These are phyloP conservation scores for Scleropages formosus DNA, from an alignment of 2,797 vertebrate genomes.

Conservation along the genomic window DNA sequence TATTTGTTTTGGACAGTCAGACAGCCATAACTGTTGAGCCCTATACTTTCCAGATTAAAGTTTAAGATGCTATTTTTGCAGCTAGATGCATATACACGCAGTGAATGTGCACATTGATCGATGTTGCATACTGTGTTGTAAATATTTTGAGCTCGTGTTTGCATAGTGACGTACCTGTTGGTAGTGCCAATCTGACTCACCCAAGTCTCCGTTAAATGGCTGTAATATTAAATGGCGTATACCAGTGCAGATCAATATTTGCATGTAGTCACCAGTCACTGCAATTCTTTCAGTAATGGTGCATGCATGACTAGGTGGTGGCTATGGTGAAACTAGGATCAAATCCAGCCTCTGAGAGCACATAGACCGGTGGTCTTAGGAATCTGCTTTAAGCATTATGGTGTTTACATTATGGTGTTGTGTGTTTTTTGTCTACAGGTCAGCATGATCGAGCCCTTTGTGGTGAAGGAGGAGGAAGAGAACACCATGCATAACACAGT, in stretches of 20 bases:
- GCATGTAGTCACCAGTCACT: neutral
- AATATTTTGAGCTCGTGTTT: too few species aligned
- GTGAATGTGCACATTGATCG: too few species aligned
- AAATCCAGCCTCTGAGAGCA: neutral
- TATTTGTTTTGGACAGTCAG: too few species aligned
- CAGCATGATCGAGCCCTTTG: conserved; percentile 70
- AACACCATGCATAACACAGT: conserved; percentile 97
- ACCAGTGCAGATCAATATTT: neutral
- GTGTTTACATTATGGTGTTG: conserved; percentile 5
- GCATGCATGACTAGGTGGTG: neutral
- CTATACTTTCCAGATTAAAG: too few species aligned
- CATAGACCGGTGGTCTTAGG: neutral
- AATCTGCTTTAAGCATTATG: neutral
- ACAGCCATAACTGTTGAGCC: too few species aligned
- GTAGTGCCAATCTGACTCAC: too few species aligned
- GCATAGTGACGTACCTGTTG: too few species aligned
- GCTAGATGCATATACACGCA: too few species aligned
- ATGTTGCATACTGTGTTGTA: too few species aligned
- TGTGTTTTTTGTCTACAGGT: conserved; percentile 51
- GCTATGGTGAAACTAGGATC: neutral
- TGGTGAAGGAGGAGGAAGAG: conserved; percentile 90
- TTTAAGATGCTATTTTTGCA: too few species aligned
- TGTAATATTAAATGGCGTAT: conserved; percentile 34
- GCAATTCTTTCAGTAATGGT: neutral
- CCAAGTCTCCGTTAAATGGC: neutral